Conservation (phyloP, 2,113 vertebrate genomes). For the Paedocypris sp. region DNA sequence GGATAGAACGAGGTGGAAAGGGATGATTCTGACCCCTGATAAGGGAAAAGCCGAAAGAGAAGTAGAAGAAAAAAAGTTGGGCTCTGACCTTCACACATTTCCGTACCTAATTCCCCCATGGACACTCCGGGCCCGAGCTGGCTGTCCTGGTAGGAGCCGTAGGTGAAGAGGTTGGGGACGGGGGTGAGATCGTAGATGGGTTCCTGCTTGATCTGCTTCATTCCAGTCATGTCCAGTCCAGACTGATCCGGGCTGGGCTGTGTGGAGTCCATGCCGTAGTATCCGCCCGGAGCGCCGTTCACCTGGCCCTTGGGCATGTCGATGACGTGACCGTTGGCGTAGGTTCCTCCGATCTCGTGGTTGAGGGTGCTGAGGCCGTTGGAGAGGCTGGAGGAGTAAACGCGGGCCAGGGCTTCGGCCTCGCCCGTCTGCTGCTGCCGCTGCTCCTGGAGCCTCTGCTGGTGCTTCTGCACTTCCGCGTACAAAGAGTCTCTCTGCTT, state of each 20-base stretch:
- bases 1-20: no score
- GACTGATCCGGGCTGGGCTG: slow-evolving; percentile 97
- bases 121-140: slow-evolving; percentile 80
- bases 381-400: slow-evolving; percentile 82
- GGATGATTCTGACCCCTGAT: no score
- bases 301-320: slow-evolving; percentile 83
- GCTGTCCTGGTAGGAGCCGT: slow-evolving; percentile 87
- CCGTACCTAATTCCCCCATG: slow-evolving; percentile 88
- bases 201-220: slow-evolving; percentile 99
- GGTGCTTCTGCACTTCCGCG: slow-evolving; percentile 96
- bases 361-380: slow-evolving; percentile 79
- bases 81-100: slow-evolving; percentile 1
- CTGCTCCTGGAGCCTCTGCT: slow-evolving; percentile 83
- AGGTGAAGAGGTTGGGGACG: slow-evolving; percentile 95
- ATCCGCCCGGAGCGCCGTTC: slow-evolving; percentile 56
- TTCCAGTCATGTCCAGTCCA: slow-evolving; percentile 93
- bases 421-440: slow-evolving; percentile 88
- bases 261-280: slow-evolving; percentile 87
- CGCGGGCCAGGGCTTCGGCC: slow-evolving; percentile 84
- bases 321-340: slow-evolving; percentile 83
- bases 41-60: no score
- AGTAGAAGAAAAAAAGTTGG: background rate
- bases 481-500: slow-evolving; percentile 96
- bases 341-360: slow-evolving; percentile 78
- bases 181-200: slow-evolving; percentile 96